Conservation (phyloP, 2,797 vertebrate species). For the Scolopax rusticola region DNA sequence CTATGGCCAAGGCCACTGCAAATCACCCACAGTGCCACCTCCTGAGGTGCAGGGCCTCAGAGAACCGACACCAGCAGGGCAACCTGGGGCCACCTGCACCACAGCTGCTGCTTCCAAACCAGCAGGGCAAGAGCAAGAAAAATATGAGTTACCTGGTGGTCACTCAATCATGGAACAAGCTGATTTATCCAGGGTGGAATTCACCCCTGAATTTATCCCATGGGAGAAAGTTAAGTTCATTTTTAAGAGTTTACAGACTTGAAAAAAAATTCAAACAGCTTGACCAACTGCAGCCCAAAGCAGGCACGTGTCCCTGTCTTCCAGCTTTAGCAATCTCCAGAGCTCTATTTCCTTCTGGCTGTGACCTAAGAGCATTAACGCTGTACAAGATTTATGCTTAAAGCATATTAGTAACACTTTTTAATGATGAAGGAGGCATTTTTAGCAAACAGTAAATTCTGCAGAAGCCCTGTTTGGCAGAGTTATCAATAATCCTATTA, state of each 20-base stretch:
- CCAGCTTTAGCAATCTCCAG: background rate
- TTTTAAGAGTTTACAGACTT: background rate
- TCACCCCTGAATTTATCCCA: background rate
- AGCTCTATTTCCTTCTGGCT: background rate
- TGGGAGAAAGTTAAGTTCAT: background rate
- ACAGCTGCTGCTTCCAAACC: background rate
- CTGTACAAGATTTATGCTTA: conserved; percentile 20
- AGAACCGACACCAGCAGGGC: background rate
- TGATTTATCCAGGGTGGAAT: background rate
- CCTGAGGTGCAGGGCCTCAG: background rate
- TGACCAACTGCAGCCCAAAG: background rate
- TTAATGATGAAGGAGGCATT: conserved; percentile 9
- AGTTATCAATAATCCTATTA: conserved; percentile 65
- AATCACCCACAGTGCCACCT: background rate
- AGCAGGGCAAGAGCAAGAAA: background rate
- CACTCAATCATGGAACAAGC: accelerated
- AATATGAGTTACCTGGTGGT: background rate
- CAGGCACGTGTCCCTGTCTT: accelerated
- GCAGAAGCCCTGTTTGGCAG: conserved; percentile 32
- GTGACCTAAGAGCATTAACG: background rate
- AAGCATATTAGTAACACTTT: conserved; percentile 42
- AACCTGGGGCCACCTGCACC: background rate
- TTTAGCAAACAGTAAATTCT: conserved; percentile 49
- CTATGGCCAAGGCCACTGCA: background rate
- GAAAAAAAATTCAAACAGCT: background rate